phyloP scores from a whole-genome alignment of 1,140 invertebrate species.

The Phymorhynchus buccinoides region DNA sequence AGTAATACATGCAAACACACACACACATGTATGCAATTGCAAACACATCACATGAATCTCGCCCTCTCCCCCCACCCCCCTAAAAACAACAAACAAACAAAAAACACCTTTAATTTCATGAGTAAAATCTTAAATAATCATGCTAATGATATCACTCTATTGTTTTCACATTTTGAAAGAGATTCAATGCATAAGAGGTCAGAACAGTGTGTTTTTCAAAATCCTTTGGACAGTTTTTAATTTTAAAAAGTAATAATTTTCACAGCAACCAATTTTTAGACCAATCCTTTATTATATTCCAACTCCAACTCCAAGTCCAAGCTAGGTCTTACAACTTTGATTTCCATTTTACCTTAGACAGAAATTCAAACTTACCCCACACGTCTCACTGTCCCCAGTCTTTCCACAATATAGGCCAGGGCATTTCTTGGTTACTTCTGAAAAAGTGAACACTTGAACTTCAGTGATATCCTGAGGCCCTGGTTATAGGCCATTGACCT shows the following conservation, averaged over 20 bases:
- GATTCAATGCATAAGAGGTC: no score
- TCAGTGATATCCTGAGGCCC: no score
- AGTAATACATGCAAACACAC: neutral
- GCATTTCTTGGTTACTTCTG: conserved; percentile 73
- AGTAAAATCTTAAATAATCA: no score
- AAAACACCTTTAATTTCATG: no score
- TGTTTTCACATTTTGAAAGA: no score
- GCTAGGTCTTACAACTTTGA: no score
- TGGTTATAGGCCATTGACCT: no score
- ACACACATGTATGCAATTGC: neutral
- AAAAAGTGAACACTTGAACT: neutral
- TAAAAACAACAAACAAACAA: no score
- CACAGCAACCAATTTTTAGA: neutral
- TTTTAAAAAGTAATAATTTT: neutral
- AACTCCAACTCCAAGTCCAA: neutral
- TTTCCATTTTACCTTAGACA: no score
- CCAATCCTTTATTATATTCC: neutral
- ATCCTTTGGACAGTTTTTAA: neutral
- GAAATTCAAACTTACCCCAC: conserved; percentile 65
- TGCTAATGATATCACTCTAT: no score
- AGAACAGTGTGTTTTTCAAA: neutral
- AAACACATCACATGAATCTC: neutral
- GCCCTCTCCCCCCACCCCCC: no score
- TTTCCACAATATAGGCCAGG: conserved; percentile 91
- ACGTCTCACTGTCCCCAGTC: conserved; percentile 77